Base-by-base conservation (phyloP, 2,888 invertebrate species). In the Endomychus coccineus region DNA sequence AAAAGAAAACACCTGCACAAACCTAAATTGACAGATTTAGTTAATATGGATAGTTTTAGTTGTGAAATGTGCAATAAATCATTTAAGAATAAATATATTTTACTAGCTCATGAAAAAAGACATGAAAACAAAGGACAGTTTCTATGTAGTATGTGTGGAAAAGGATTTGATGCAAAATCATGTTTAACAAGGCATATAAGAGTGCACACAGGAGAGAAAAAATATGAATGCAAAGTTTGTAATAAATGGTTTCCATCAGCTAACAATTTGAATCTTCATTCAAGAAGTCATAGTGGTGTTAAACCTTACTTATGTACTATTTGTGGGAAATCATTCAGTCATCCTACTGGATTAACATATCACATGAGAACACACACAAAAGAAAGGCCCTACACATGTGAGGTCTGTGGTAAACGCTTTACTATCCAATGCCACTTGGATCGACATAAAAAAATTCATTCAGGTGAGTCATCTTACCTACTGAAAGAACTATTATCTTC, bases 361-460 rank as follows among this genome's bases (percentile, higher is more conserved):
- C 56, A 56, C 31, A 46, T 51, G 16, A 40, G 52, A 35, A 58
- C 56, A 1, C 59, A 59, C 39, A 59, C 57, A 12, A 54, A 57
- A 36, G 58, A 59, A 44, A 53, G 54, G 31, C 57, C 56, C 1
- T 60, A 56, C 33, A 48, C 39, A n/a, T 60, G 58, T 39, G 52
- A 54, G 27, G 37, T 55, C 12, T 59, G 58, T 42, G 54, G 51
- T 6, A 58, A 56, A 48, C 43, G 48, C 4, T 58, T 58, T 46
- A 47, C 53, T 13, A 54, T 58, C 29, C 54, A 55, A 27, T 56
- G 56, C 29, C 56, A 59, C 41, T 44, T 57, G 27, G 55, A 54
- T 27, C 49, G 55, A 28, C 59, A 59, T 35, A 50, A 47, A 39
- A 55, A 54, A 41, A 58, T 51, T 7, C 59, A 59, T 45, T 55